These are phyloP conservation scores for Apis florea DNA, from an alignment of 1,140 invertebrate species.

Conservation along the genomic window DNA sequence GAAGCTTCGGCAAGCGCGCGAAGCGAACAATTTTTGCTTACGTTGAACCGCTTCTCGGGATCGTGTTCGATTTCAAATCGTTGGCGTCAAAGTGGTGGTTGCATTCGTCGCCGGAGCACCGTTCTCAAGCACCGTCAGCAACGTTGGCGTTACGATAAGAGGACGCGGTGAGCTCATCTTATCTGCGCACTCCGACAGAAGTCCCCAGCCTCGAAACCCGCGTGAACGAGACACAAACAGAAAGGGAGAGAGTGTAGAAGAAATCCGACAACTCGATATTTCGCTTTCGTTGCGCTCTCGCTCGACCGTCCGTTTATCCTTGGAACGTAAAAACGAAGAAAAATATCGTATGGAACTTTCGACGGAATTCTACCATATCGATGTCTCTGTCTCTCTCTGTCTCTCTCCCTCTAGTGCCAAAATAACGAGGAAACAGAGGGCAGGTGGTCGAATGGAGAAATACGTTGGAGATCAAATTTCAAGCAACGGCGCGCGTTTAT, in stretches of 20 bases:
- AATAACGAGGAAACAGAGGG: background rate
- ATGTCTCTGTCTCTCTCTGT: no score
- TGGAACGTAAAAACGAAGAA: background rate
- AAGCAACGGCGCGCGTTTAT: no score
- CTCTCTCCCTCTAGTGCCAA: no score
- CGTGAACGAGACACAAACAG: no score
- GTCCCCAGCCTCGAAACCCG: background rate
- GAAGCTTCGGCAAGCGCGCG: background rate
- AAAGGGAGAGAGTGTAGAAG: background rate
- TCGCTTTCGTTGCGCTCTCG: background rate
- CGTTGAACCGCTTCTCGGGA: constrained; percentile 47
- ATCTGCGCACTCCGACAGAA: background rate
- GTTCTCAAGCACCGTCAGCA: constrained; percentile 69
- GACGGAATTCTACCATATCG: no score
- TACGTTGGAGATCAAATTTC: constrained; percentile 3
- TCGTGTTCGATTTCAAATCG: constrained; percentile 62
- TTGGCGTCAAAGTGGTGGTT: constrained; percentile 11
- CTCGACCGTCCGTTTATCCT: background rate
- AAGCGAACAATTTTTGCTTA: constrained; percentile 41
- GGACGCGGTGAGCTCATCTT: constrained; percentile 15
- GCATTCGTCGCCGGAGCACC: background rate
- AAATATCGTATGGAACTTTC: background rate
- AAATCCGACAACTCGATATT: constrained; percentile 31
- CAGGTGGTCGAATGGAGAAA: background rate
- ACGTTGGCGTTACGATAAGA: constrained; percentile 52